Evolutionary conservation across 2,113 vertebrate genomes (phyloP).

Genomic region (Menura novaehollandiae): DNA sequence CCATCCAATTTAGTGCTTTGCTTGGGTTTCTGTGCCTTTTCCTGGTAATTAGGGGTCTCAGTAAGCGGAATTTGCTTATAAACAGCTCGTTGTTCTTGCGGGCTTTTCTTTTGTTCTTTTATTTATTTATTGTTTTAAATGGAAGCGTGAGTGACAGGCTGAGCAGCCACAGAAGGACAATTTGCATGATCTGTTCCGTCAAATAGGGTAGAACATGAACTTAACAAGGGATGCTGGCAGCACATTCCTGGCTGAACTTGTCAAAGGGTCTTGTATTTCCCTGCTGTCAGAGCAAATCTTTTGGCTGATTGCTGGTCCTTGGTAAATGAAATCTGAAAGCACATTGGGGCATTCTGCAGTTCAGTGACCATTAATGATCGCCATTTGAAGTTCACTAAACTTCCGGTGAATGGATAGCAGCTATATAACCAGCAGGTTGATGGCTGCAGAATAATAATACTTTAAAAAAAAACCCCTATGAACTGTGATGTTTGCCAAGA

Average conservation of each 20-base stretch:
- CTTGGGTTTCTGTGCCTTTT: background rate
- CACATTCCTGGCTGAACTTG: conserved; percentile 34
- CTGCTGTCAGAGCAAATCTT: conserved; percentile 77
- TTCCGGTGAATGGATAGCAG: conserved; percentile 72
- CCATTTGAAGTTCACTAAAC: conserved; percentile 80
- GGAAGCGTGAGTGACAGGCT: conserved; percentile 16
- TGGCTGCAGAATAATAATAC: conserved; percentile 42
- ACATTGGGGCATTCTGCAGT: conserved; percentile 72
- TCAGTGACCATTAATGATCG: conserved; percentile 78
- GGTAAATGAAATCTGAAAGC: conserved; percentile 78
- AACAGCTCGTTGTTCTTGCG: background rate
- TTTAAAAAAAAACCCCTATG: background rate
- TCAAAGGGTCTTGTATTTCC: conserved; percentile 57
- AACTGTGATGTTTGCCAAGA: background rate
- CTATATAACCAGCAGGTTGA: conserved; percentile 59
- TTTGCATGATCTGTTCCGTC: conserved; percentile 60
- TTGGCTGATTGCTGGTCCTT: conserved; percentile 67
- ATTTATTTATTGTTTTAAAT: conserved; percentile 49
- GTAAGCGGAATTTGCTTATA: background rate
- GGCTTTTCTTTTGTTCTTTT: conserved; percentile 34
- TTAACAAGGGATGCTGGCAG: conserved; percentile 58
- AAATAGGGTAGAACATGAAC: conserved; percentile 53
- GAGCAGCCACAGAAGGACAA: conserved; percentile 25
- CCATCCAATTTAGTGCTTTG: background rate
- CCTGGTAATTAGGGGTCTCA: background rate